Evolutionary conservation across 1,140 invertebrate genomes (phyloP).

Genomic region (Eumaeus atala): DNA sequence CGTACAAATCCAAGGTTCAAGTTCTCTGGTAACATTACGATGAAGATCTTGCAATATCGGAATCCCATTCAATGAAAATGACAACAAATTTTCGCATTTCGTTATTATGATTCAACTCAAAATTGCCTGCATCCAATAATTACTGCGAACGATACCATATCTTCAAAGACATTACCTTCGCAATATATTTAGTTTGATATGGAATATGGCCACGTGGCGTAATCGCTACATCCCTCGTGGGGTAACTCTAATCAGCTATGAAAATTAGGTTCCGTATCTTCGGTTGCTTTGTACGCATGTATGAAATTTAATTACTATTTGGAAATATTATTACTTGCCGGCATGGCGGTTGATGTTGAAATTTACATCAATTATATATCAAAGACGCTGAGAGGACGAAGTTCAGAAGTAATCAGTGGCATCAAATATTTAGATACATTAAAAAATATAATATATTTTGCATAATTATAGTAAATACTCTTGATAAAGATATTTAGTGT

Average conservation of each 20-base stretch:
- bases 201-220: conserved; percentile 48
- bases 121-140: too few relatives aligned
- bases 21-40: too few relatives aligned
- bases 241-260: conserved; percentile 71
- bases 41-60: too few relatives aligned
- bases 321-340: conserved; percentile 54
- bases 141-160: neutral
- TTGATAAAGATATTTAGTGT: too few relatives aligned
- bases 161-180: conserved; percentile 10
- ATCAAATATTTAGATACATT: too few relatives aligned
- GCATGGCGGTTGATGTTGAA: conserved; percentile 55
- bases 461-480: too few relatives aligned
- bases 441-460: too few relatives aligned
- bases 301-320: conserved; percentile 72
- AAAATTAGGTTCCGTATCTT: conserved; percentile 72
- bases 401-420: too few relatives aligned
- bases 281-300: conserved; percentile 60
- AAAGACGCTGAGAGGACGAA: neutral
- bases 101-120: too few relatives aligned
- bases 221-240: conserved; percentile 60
- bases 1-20: too few relatives aligned
- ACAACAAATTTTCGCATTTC: too few relatives aligned
- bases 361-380: conserved; percentile 11
- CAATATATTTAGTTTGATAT: conserved; percentile 24
- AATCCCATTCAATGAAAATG: too few relatives aligned